These are phyloP conservation scores for Drosophila subpulchrella DNA, from an alignment of 1,140 invertebrate species.

Conservation along the genomic window DNA sequence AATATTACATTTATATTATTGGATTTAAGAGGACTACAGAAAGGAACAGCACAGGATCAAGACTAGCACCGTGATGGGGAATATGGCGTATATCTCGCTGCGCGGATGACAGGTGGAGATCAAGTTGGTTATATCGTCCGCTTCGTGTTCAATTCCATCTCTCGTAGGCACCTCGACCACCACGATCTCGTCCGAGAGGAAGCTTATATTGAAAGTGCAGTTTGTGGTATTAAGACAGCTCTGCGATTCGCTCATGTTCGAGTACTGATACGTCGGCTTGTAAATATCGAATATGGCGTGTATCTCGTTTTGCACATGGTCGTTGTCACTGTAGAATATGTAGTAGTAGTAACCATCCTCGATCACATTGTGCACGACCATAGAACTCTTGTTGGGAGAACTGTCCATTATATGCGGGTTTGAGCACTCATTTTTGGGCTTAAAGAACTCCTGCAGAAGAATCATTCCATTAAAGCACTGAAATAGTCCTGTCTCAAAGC, in stretches of 20 bases:
- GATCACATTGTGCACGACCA: constrained; percentile 88
- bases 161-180: constrained; percentile 92
- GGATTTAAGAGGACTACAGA: constrained; percentile 84
- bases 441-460: constrained; percentile 88
- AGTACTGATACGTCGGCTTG: constrained; percentile 92
- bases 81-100: constrained; percentile 91
- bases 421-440: constrained; percentile 88
- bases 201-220: constrained; percentile 89
- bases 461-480: constrained; percentile 91
- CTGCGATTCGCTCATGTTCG: constrained; percentile 88
- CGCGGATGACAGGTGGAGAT: constrained; percentile 91
- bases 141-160: constrained; percentile 90
- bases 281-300: constrained; percentile 93
- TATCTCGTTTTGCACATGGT: constrained; percentile 90
- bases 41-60: constrained; percentile 92
- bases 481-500: constrained; percentile 91
- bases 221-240: constrained; percentile 90
- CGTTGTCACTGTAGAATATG: constrained; percentile 94
- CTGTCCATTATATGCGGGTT: constrained; percentile 88
- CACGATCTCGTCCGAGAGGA: constrained; percentile 90
- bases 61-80: constrained; percentile 90
- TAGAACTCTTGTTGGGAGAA: constrained; percentile 87
- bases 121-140: constrained; percentile 89
- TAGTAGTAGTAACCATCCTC: constrained; percentile 93
- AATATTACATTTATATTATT: constrained; percentile 30